phyloP scores from a whole-genome alignment of 2,888 invertebrate species.

The Troilus luridus region DNA sequence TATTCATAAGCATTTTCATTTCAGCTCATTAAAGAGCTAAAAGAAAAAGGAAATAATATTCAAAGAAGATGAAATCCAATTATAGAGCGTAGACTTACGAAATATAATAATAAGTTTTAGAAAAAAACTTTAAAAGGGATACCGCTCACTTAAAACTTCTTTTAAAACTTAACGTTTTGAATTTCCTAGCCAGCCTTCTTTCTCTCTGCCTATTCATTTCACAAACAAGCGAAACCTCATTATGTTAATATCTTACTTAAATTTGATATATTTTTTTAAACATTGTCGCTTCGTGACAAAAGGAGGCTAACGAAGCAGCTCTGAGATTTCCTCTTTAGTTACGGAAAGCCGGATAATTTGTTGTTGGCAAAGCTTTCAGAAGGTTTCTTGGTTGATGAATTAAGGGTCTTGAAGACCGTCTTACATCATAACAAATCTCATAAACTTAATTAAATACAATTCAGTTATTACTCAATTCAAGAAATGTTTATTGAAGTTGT shows the following conservation, averaged over 20 bases:
- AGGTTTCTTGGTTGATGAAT: neutral
- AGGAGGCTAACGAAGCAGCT: neutral
- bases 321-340: neutral
- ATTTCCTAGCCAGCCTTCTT: neutral
- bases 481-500: neutral
- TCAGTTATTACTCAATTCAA: neutral
- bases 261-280: neutral
- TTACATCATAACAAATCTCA: neutral
- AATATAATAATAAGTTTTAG: neutral
- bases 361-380: neutral
- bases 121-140: neutral
- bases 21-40: neutral
- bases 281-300: neutral
- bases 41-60: neutral
- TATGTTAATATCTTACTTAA: neutral
- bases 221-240: constrained; percentile 12
- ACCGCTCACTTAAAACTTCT: neutral
- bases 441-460: neutral
- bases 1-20: neutral
- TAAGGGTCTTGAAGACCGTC: neutral
- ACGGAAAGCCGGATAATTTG: neutral
- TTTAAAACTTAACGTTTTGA: neutral
- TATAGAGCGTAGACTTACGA: neutral
- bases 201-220: neutral
- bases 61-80: neutral